These are phyloP conservation scores for Rhizomys pruinosus DNA, from an alignment of 2,113 vertebrate species.

Conservation along the genomic window DNA sequence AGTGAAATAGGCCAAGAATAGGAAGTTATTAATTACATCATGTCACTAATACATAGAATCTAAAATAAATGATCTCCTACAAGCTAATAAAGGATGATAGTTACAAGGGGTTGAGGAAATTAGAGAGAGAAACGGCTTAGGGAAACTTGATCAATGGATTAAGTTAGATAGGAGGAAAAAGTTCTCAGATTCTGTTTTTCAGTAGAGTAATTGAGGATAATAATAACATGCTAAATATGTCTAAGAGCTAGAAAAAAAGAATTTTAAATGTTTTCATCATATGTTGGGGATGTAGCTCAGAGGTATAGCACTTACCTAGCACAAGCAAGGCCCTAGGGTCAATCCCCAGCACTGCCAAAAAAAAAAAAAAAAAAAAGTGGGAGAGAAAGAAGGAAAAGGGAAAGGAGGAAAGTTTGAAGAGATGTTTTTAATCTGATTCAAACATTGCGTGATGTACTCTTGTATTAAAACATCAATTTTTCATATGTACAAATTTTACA, in stretches of 20 bases:
- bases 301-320: background rate
- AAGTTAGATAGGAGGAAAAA: background rate
- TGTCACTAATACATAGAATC: background rate
- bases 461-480: background rate
- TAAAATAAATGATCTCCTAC: background rate
- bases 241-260: background rate
- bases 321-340: background rate
- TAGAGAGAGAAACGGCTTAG: background rate
- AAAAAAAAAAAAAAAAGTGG: background rate
- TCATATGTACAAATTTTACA: background rate
- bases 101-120: background rate
- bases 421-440: background rate
- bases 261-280: background rate
- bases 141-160: background rate
- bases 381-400: fast-evolving
- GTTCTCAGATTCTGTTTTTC: background rate
- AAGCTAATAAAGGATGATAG: background rate
- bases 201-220: background rate
- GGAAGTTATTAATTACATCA: background rate
- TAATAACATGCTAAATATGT: background rate
- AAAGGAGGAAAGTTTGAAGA: background rate
- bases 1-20: background rate
- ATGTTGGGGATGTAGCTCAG: background rate
- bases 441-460: background rate
- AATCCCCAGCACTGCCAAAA: background rate